Base-by-base conservation (phyloP, 2,888 invertebrate species). In the Aphrophora alni region DNA sequence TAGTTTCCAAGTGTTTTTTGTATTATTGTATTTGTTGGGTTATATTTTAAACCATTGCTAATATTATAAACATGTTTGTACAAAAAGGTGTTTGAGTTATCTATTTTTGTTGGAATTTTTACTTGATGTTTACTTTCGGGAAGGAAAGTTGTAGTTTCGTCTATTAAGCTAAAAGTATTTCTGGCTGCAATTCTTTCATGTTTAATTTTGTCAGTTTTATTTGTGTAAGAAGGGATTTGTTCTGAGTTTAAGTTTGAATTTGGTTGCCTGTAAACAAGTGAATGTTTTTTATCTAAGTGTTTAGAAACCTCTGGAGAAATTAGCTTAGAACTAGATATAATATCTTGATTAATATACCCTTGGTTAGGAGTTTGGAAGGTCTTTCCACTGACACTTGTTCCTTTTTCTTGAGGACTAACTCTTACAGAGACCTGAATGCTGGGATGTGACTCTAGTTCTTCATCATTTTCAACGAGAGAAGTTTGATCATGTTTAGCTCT, bases 371-470 rank as follows among this genome's bases (percentile, higher is more conserved):
- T n/a, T n/a, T n/a, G n/a, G n/a, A n/a, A n/a, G n/a, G n/a, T n/a
- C 17, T 14, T 2, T 44, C 12, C 44, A 14, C 44, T 44, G 59
- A 21, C 21, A 21, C 59, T 59, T 59, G n/a, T 59, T 0, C 14
- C 0, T 3, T 59, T 59, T 21, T n/a, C 89, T 88, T 91, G 91
- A 83, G 93, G 92, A 86, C 90, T 90, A 86, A 93, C 89, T 86
- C 92, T 90, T 83, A 90, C 92, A 86, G 91, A 91, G 87, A 93
- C 93, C 88, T 91, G 91, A 86, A 93, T 91, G 76, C 94, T 94
- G 78, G 91, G 89, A 85, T 90, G 90, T 33, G 90, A 89, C 83
- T 89, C 89, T 77, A 90, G 87, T 85, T 91, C 91, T 85, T 90
- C 90, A 86, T 90, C 89, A 88, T 88, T 24, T 86, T 89, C 88